Evolutionary conservation across 2,888 invertebrate species (phyloP), one percentile per base, ranked within the genome.

Genomic region (Arge pagana): DNA sequence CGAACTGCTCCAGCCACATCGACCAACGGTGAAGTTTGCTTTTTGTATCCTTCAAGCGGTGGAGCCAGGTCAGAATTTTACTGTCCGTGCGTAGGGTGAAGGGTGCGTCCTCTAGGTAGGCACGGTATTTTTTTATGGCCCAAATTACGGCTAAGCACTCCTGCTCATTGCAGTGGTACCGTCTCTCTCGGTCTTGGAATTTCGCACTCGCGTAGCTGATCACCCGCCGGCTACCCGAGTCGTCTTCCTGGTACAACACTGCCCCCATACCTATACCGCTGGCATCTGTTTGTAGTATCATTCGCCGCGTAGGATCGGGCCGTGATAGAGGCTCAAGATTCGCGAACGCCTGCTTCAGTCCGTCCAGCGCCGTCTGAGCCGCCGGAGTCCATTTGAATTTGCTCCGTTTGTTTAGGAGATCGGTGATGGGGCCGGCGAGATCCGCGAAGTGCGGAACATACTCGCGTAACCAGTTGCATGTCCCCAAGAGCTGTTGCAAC

Each of bases 61-160:
- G n/a, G n/a, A n/a, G n/a, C n/a, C n/a, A n/a, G n/a, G n/a, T n/a
- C n/a, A n/a, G n/a, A n/a, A n/a, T n/a, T n/a, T n/a, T n/a, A n/a
- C n/a, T n/a, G n/a, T n/a, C n/a, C n/a, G n/a, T n/a, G n/a, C n/a
- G n/a, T n/a, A n/a, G n/a, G 2, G 39, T 60, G 33, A 68, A 69
- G 2, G 49, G 41, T 4, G 52, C 45, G 0, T 64, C 67, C 31
- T 65, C 62, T 0, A 65, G 6, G 39, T 66, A 67, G 1, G 52
- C 39, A 0, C 64, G 23, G n/a, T 59, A 66, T 33, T 60, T 62
- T 1, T 55, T 42, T 0, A 66, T 52, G 1, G 56, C 45, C 58
- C 59, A 63, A 0, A 64, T 5, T 0, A 67, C 56, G 0, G 63
- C 62, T 1, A 65, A 36, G 30, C 63, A 67, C 16, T 67, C 66